Evolutionary conservation across 2,888 invertebrate species (phyloP).

Genomic region (Cyrtodaria siliqua): DNA sequence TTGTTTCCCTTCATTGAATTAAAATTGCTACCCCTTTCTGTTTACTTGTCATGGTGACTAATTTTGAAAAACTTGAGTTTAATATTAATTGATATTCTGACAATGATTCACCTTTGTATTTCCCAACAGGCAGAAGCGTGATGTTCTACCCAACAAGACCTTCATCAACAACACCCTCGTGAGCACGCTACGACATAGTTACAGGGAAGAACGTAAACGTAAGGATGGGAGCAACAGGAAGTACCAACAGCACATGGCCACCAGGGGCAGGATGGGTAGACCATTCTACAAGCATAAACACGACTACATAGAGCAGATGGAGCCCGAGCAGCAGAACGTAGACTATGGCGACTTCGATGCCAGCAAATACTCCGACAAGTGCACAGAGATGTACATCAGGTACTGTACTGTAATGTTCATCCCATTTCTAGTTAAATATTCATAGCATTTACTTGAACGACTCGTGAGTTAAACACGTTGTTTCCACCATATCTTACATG

Average conservation of each 20-base stretch:
- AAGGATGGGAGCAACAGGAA: conserved; percentile 38
- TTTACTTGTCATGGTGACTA: too few species aligned
- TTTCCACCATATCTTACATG: too few species aligned
- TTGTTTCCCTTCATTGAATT: too few species aligned
- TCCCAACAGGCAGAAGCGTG: conserved; percentile 76
- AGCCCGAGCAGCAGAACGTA: conserved; percentile 22
- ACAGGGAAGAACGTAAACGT: conserved; percentile 47
- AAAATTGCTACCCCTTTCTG: too few species aligned
- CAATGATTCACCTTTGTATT: conserved; percentile 2
- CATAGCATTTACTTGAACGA: too few species aligned
- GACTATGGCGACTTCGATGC: conserved; percentile 65
- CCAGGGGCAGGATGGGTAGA: conserved; percentile 14
- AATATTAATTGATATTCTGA: background rate
- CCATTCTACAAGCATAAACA: conserved; percentile 12
- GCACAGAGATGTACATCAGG: conserved; percentile 51
- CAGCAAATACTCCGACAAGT: conserved; percentile 47
- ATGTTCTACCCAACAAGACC: conserved; percentile 78
- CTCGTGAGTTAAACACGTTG: too few species aligned
- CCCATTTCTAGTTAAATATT: too few species aligned
- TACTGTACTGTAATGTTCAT: too few species aligned
- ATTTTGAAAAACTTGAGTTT: too few species aligned
- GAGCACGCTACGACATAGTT: conserved; percentile 74
- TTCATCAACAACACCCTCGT: conserved; percentile 82
- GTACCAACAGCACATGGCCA: conserved; percentile 36
- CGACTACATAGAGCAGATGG: conserved; percentile 22